These are phyloP conservation scores for Limnephilus marmoratus DNA, from an alignment of 2,888 invertebrate species.

Conservation along the genomic window DNA sequence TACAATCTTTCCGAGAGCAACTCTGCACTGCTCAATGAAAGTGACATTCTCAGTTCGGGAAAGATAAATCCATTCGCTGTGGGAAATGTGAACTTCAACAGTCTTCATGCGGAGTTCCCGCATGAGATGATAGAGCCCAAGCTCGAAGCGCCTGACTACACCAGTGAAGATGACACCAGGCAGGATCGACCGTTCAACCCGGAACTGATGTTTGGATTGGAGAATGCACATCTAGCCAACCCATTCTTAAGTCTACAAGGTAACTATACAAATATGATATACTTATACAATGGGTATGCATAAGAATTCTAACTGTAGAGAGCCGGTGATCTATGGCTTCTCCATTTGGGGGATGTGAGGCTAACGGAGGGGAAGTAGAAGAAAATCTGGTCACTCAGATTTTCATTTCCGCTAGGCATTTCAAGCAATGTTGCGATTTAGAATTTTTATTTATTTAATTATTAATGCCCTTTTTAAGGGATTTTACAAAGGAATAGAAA, in stretches of 20 bases:
- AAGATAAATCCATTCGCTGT: conserved; percentile 70
- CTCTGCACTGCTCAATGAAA: conserved; percentile 58
- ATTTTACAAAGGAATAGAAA: too few species aligned
- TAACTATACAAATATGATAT: conserved; percentile 24
- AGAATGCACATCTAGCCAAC: conserved; percentile 70
- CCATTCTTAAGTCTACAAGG: conserved; percentile 71
- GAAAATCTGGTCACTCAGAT: too few species aligned
- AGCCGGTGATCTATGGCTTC: too few species aligned
- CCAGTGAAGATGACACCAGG: conserved; percentile 81
- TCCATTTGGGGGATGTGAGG: background rate
- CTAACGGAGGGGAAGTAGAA: too few species aligned
- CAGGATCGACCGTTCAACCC: conserved; percentile 64
- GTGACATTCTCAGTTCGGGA: conserved; percentile 58
- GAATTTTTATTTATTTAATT: too few species aligned
- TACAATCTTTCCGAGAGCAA: conserved; percentile 62
- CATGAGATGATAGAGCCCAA: conserved; percentile 77
- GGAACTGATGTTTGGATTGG: conserved; percentile 61
- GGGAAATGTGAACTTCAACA: conserved; percentile 57
- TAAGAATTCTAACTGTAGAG: too few species aligned
- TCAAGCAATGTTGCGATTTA: too few species aligned
- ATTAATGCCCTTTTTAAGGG: too few species aligned
- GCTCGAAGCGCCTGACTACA: conserved; percentile 85
- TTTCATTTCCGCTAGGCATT: too few species aligned
- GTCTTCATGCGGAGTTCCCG: conserved; percentile 70
- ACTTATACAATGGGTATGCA: too few species aligned